Base-by-base conservation (phyloP, 2,888 invertebrate genomes). In the Vesta saturnalis region DNA sequence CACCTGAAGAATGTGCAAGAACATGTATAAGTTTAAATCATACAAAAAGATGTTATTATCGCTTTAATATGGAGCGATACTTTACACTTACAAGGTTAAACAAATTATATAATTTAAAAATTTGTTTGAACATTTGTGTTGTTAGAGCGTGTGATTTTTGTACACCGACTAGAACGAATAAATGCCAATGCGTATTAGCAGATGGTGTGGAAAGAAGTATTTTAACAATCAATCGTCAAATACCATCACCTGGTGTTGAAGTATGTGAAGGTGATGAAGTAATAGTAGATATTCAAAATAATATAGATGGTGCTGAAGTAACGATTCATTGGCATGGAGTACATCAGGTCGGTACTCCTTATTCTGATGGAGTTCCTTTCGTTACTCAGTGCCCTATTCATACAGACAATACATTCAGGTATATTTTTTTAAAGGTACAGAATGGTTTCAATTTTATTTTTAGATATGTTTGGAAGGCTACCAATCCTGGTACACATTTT, bases 301-400 rank as follows among this genome's bases (percentile, higher is more conserved):
- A 93, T 77, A 91, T 96, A 89, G 94, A 94, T 80, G 95, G 94
- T 69, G 93, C 94, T 90, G 95, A 95, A 82, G 92, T 93, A 1
- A 94, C 95, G 57, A 89, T 97, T 72, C 97, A 97, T 83, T 97
- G 96, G 96, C 97, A 97, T 82, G 97, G 97, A 70, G 89, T 95
- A 76, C 93, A 91, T 89, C 95, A 95, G 81, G 88, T 90, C 78
- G 94, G 93, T 60, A 89, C 93, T 0, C 95, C 94, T 80, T 95
- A 95, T 83, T 95, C 94, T 81, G 96, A 96, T 77, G 96, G 96
- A 72, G 95, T 95, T 39, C 95, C 95, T n/a, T 94, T 94, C 79
- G 94, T 96, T 43, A 95, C 95, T 0, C 96, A 96, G 83, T 96
- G 95, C 83, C 95, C 95, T 21, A 95, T 96, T 78, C 92, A 93